Base-by-base conservation (phyloP, 1,140 invertebrate genomes). In the Rhagoletis pomonella region DNA sequence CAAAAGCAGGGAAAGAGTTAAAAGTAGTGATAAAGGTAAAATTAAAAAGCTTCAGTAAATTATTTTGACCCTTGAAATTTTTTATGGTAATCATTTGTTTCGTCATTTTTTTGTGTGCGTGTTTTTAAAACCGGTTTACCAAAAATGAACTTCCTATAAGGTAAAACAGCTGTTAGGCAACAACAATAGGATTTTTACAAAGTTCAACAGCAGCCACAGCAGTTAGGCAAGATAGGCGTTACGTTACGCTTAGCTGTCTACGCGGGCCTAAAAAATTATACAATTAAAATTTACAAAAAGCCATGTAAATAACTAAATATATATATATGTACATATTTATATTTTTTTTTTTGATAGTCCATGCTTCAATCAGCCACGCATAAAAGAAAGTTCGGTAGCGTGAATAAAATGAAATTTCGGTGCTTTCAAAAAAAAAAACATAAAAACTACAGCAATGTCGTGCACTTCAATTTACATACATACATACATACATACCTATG, bases 31-130 rank as follows among this genome's bases (percentile, higher is more conserved):
- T 12, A 81, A 81, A 81, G 69, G 42, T 73, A 55, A 55, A 50
- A 77, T 19, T n/a, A 2, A 17, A 77, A 77, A 77, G n/a, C n/a
- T 50, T 55, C 14, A 88, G 62, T 85, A 85, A 85, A 88, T 67
- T 86, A 86, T 65, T 67, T 67, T 67, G 85, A 86, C 85, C 85
- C 85, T 86, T 86, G 85, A 86, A 86, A 65, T 65, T 64, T 62
- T 81, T 81, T 77, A 6, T 50, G 0, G n/a, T 55, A 19, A 19
- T 81, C 4, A 29, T 58, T 12, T 62, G 17, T 62, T 62, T 62
- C 12, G 3, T 9, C 60, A 14, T 62, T 55, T 55, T 55, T 55
- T 1, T 55, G 50, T 55, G 4, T 55, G 50, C 9, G 9, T 55
- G 50, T 67, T 58, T 10, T 64, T 73, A 17, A 55, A 12, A 81